Base-by-base conservation (phyloP, 2,888 invertebrate species). In the Aporophyla lueneburgensis region DNA sequence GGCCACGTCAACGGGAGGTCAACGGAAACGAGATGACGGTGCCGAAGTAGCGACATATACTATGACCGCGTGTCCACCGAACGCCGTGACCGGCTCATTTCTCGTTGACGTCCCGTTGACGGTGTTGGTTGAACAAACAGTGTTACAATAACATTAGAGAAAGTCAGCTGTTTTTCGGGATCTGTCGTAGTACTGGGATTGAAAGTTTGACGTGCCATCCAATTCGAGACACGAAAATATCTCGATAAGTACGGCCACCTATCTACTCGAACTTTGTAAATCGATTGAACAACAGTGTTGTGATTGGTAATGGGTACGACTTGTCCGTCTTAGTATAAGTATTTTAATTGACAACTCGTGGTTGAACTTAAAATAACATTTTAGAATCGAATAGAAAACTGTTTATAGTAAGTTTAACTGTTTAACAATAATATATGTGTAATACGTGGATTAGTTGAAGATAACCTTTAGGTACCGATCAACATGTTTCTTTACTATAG, bases 381-480 rank as follows among this genome's bases (percentile, higher is more conserved):
- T 9, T 10, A n/a, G 2, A 40, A n/a, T 40, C 14, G 1, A 62
- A 16, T 16, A n/a, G 9, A 16, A 40, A 16, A n/a, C 40, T n/a
- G 16, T 43, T 9, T 40, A 40, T 40, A n/a, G 6, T 33, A 5
- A 61, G 33, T n/a, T n/a, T n/a, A n/a, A n/a, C n/a, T n/a, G n/a
- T n/a, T n/a, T n/a, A n/a, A n/a, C n/a, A n/a, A n/a, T n/a, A n/a
- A n/a, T n/a, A n/a, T n/a, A n/a, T n/a, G n/a, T n/a, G n/a, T n/a
- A n/a, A n/a, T n/a, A n/a, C n/a, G n/a, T n/a, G n/a, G n/a, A n/a
- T n/a, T n/a, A 3, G 53, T 49, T 33, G 56, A 58, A 76, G 58
- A 43, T 58, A 43, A 70, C 70, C 49, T 70, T 61, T 61, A n/a
- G n/a, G n/a, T n/a, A n/a, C 4, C 5, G 27, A 61, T 33, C 24